phyloP scores from a whole-genome alignment of 2,888 invertebrate genomes.

The Arrhopalites spinosus region DNA sequence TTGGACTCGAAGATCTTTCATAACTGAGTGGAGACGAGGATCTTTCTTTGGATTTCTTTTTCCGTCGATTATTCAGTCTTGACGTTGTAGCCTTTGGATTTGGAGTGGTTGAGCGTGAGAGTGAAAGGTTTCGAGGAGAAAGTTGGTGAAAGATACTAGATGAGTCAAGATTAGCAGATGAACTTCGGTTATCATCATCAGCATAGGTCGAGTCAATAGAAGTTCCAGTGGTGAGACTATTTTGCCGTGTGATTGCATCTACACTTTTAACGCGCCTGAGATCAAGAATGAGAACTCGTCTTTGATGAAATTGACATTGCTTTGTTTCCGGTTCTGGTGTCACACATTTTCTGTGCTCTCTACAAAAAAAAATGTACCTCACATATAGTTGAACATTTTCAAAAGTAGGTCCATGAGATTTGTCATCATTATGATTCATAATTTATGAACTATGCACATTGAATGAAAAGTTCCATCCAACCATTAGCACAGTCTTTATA shows the following conservation, averaged over 20 bases:
- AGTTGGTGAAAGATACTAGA: constrained; percentile 51
- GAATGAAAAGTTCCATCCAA: too few species aligned
- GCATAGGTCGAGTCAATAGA: constrained; percentile 50
- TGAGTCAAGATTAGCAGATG: constrained; percentile 47
- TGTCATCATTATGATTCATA: too few species aligned
- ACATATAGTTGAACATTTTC: too few species aligned
- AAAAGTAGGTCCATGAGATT: not conserved
- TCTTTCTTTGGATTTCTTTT: constrained; percentile 48
- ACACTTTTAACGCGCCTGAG: constrained; percentile 63
- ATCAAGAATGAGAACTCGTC: constrained; percentile 75
- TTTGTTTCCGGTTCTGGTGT: constrained; percentile 69
- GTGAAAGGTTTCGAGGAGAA: constrained; percentile 48
- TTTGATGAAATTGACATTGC: constrained; percentile 57
- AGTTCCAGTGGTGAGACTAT: constrained; percentile 48
- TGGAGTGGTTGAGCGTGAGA: constrained; percentile 53
- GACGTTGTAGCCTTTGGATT: constrained; percentile 37
- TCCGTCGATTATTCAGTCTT: not conserved
- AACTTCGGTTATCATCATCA: constrained; percentile 49
- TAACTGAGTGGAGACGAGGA: constrained; percentile 49
- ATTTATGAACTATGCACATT: too few species aligned
- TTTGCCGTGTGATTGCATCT: constrained; percentile 53
- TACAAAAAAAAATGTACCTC: too few species aligned
- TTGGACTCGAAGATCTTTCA: constrained; percentile 53
- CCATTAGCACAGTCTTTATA: too few species aligned
- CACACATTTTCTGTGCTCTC: constrained; percentile 63